Percentiles rank a stretch among this genome's conserved stretches.
phyloP scores from a whole-genome alignment of 1,140 invertebrate species.

The Ips nitidus region DNA sequence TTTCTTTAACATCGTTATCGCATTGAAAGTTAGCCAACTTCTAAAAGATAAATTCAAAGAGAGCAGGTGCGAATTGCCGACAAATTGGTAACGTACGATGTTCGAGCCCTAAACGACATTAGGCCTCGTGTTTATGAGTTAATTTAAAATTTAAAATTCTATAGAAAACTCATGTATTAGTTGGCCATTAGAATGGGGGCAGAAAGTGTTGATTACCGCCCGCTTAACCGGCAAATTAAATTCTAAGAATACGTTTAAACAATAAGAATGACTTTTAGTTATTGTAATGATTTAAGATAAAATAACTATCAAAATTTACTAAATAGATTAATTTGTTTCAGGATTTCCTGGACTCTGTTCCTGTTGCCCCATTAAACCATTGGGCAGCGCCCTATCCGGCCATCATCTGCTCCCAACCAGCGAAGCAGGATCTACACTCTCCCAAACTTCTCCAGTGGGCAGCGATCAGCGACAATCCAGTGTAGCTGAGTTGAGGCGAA shows the following conservation, averaged over 20 bases:
- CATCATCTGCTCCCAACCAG: conserved; percentile 40
- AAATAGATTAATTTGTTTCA: conserved; percentile 43
- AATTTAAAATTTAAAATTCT: no score
- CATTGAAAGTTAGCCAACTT: conserved; percentile 37
- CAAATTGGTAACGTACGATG: conserved; percentile 31
- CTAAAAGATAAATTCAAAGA: conserved; percentile 32
- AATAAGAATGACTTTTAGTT: no score
- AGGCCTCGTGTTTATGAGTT: no score
- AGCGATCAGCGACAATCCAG: conserved; percentile 71
- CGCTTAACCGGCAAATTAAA: no score
- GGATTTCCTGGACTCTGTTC: conserved; percentile 73
- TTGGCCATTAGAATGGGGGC: no score
- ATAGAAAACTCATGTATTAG: no score
- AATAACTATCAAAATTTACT: no score
- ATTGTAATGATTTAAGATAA: no score
- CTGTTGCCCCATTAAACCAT: conserved; percentile 71
- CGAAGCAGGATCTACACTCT: conserved; percentile 29
- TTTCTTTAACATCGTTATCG: conserved; percentile 7
- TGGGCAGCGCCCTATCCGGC: conserved; percentile 24
- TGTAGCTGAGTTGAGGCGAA: conserved; percentile 82
- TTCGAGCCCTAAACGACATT: no score
- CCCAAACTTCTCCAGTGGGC: conserved; percentile 46
- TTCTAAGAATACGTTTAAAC: no score
- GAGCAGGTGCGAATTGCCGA: conserved; percentile 43
- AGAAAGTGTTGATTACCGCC: no score